These are phyloP conservation scores for Dynastes hyllus DNA, from an alignment of 2,888 invertebrate genomes.

Conservation along the genomic window DNA sequence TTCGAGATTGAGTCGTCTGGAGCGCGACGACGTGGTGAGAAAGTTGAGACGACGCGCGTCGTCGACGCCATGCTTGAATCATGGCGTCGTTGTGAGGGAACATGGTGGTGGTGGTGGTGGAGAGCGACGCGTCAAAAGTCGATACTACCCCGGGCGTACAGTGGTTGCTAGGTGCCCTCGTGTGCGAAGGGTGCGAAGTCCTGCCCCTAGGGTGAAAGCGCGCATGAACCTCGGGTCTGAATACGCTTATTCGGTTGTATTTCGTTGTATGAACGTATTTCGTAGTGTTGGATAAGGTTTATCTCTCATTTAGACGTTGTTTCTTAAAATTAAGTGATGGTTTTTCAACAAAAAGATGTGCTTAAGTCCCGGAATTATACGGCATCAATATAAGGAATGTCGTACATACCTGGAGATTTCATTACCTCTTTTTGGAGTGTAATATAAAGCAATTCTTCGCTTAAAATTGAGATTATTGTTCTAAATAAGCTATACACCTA, in stretches of 20 bases:
- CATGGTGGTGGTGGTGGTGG: constrained; percentile 7
- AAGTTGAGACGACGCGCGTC: constrained; percentile 31
- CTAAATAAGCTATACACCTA: no score
- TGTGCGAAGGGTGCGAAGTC: constrained; percentile 19
- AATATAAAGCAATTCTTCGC: no score
- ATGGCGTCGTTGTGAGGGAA: constrained; percentile 54
- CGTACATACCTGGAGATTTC: no score
- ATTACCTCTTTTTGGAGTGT: no score
- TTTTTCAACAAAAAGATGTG: no score
- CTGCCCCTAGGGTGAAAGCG: constrained; percentile 30
- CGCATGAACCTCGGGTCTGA: constrained; percentile 15
- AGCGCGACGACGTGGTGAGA: not conserved
- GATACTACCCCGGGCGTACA: constrained; percentile 48
- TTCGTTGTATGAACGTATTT: not conserved
- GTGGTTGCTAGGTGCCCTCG: constrained; percentile 28
- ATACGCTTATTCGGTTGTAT: not conserved
- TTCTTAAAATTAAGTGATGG: no score
- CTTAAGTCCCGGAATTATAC: no score
- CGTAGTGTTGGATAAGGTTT: not conserved
- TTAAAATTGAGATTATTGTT: no score
- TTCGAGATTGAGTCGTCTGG: not conserved
- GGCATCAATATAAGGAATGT: no score
- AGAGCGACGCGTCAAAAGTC: constrained; percentile 47
- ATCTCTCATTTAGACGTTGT: no score
- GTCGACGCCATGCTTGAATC: constrained; percentile 57